Evolutionary conservation across 2,888 invertebrate genomes (phyloP).

Genomic region (Apotomis betuletana): DNA sequence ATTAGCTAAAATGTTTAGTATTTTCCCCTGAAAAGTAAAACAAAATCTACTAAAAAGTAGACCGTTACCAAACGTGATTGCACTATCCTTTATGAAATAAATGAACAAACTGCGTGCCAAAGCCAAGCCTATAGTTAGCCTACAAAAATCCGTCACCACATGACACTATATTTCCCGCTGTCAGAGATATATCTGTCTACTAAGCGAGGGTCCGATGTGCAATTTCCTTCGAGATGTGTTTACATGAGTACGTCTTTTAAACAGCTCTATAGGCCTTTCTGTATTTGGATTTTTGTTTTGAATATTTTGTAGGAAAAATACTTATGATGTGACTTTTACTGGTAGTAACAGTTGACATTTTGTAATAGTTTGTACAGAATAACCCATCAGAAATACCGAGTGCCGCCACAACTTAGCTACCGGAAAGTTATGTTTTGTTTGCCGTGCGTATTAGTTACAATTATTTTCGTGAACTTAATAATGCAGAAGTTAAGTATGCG

Average conservation of each 20-base stretch:
- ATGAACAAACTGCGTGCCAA: background rate
- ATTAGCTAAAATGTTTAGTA: too few species aligned
- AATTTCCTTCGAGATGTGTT: slow-evolving; percentile 35
- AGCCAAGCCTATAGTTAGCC: background rate
- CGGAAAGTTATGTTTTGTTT: background rate
- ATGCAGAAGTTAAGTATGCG: background rate
- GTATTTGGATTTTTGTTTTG: background rate
- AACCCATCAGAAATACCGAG: too few species aligned
- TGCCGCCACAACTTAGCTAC: too few species aligned
- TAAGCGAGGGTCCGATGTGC: slow-evolving; percentile 39
- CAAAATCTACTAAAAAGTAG: too few species aligned
- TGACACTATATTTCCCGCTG: slow-evolving; percentile 16
- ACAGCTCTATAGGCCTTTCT: slow-evolving; percentile 24
- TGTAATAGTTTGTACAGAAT: background rate
- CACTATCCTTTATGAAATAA: background rate
- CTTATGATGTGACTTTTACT: too few species aligned
- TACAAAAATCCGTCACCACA: slow-evolving; percentile 24
- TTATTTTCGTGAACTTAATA: background rate
- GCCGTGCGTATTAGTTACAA: background rate
- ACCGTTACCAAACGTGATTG: too few species aligned
- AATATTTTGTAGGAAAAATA: background rate
- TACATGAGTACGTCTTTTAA: slow-evolving; percentile 26
- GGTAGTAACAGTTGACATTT: too few species aligned
- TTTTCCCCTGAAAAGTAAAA: too few species aligned
- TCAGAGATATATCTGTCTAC: slow-evolving; percentile 25